Evolutionary conservation across 2,888 invertebrate genomes (phyloP).

Genomic region (Bellardia bayeri): DNA sequence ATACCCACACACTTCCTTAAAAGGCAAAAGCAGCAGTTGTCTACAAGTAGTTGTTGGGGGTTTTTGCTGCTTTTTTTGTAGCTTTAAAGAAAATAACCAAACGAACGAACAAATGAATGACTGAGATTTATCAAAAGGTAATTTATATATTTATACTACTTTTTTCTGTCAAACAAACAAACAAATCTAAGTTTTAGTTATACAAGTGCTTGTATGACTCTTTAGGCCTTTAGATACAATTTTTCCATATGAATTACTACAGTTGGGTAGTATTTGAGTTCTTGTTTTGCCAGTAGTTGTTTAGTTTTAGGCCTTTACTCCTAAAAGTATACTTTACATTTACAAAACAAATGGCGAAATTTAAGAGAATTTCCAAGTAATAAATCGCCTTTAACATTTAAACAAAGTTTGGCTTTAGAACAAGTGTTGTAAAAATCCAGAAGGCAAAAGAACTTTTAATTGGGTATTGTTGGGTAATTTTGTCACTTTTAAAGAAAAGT

Average conservation of each 20-base stretch:
- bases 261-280: background rate
- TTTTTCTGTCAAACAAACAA: background rate
- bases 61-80: background rate
- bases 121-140: slow-evolving; percentile 85
- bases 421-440: too few relatives aligned
- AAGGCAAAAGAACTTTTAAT: too few relatives aligned
- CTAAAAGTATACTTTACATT: slow-evolving; percentile 76
- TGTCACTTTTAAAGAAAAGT: too few relatives aligned
- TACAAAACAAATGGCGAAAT: slow-evolving; percentile 79
- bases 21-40: background rate
- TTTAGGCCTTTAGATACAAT: slow-evolving; percentile 70
- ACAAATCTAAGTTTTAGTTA: slow-evolving; percentile 11
- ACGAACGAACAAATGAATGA: slow-evolving; percentile 75
- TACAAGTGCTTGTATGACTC: slow-evolving; percentile 61
- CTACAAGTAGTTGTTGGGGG: slow-evolving; percentile 29
- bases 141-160: slow-evolving; percentile 81
- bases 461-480: too few relatives aligned
- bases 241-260: slow-evolving; percentile 64
- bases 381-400: slow-evolving; percentile 79
- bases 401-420: slow-evolving; percentile 40
- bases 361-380: slow-evolving; percentile 82
- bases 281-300: slow-evolving; percentile 12
- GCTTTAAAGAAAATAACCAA: slow-evolving; percentile 62
- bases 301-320: slow-evolving; percentile 55
- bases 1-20: background rate